These are phyloP conservation scores for Diabrotica balteata DNA, from an alignment of 2,888 invertebrate genomes.

Conservation along the genomic window DNA sequence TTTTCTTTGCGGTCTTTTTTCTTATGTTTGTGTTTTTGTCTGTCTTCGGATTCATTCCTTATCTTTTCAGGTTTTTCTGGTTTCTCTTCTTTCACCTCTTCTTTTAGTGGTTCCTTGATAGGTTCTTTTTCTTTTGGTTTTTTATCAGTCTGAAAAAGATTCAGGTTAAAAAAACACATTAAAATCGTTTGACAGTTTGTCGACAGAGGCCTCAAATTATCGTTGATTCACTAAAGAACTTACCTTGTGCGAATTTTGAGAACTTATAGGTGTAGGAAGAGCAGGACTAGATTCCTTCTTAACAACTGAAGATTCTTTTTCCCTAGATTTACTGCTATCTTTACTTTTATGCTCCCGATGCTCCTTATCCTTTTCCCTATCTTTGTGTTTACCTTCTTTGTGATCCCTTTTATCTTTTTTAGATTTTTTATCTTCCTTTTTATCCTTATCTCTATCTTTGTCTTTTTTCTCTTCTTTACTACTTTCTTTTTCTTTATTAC, in stretches of 20 bases:
- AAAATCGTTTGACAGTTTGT: no score
- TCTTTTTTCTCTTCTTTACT: slow-evolving; percentile 54
- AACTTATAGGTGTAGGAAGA: slow-evolving; percentile 26
- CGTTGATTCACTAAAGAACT: neutral
- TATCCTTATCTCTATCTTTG: slow-evolving; percentile 46
- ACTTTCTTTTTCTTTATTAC: slow-evolving; percentile 45
- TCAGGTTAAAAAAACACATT: neutral
- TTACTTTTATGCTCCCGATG: slow-evolving; percentile 66
- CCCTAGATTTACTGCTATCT: slow-evolving; percentile 33
- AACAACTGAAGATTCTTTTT: slow-evolving; percentile 29
- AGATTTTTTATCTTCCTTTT: slow-evolving; percentile 62
- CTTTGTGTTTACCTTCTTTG: slow-evolving; percentile 54
- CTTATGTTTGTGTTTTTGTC: slow-evolving; percentile 63
- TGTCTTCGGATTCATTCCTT: slow-evolving; percentile 50
- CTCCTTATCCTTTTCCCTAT: slow-evolving; percentile 52
- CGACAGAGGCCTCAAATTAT: no score
- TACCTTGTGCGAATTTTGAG: slow-evolving; percentile 39
- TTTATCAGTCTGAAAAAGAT: slow-evolving; percentile 61
- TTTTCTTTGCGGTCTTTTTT: slow-evolving; percentile 64
- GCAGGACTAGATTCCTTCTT: slow-evolving; percentile 39
- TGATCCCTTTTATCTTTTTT: slow-evolving; percentile 71
- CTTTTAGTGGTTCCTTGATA: slow-evolving; percentile 53
- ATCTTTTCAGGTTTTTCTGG: slow-evolving; percentile 52
- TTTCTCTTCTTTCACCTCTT: slow-evolving; percentile 51
- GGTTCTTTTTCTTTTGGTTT: slow-evolving; percentile 64